Conservation (phyloP, 2,797 vertebrate species). For the Hephaestus fuliginosus region DNA sequence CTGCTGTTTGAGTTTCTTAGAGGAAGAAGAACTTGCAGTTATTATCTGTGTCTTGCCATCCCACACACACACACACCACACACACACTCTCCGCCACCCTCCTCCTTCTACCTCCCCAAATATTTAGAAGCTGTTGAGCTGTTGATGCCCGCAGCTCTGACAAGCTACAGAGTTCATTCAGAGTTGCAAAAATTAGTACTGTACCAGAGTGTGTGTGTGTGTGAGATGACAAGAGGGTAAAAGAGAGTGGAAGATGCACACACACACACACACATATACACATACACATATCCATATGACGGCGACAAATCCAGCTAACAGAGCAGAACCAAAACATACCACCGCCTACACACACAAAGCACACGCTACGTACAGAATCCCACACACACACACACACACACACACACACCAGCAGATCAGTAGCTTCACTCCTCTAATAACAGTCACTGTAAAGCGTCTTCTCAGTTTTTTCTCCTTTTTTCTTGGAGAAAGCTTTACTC, state of each 20-base stretch:
- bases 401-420: constrained; percentile 8
- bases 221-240: constrained; percentile 22
- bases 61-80: constrained; percentile 13
- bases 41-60: constrained; percentile 4
- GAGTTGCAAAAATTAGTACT: constrained; percentile 58
- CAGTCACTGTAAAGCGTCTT: background rate
- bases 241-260: background rate
- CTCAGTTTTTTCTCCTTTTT: background rate
- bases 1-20: constrained; percentile 12
- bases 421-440: constrained; percentile 9
- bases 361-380: background rate
- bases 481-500: background rate
- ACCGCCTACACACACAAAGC: constrained; percentile 2
- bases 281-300: constrained; percentile 8
- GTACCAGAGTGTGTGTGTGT: constrained; percentile 12
- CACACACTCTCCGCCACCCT: constrained; percentile 9
- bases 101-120: constrained; percentile 54
- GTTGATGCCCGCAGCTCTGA: constrained; percentile 71
- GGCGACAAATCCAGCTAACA: constrained; percentile 31
- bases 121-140: constrained; percentile 59
- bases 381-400: constrained; percentile 5
- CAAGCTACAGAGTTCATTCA: constrained; percentile 63
- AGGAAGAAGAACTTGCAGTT: constrained; percentile 18
- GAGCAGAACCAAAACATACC: constrained; percentile 21
- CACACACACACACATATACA: constrained; percentile 5